These are phyloP conservation scores for Taxidea taxus DNA, from an alignment of 2,113 vertebrate species.

Conservation along the genomic window DNA sequence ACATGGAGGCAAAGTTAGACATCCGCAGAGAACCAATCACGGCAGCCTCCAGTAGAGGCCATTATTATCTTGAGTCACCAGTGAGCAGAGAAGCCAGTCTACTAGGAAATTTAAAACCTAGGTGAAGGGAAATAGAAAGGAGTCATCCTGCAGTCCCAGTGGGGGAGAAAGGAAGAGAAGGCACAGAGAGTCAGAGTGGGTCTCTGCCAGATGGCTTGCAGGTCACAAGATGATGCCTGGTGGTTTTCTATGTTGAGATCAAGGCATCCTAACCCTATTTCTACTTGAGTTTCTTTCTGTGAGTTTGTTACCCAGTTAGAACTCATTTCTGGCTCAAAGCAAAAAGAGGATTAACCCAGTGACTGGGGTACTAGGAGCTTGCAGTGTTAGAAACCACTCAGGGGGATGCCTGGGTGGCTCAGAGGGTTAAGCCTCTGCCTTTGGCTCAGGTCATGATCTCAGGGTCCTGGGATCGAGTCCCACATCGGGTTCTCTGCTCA, in stretches of 20 bases:
- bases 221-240: not conserved
- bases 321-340: not conserved
- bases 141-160: not conserved
- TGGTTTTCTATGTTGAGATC: not conserved
- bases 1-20: not conserved
- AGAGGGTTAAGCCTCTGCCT: no score
- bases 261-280: not conserved
- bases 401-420: no score
- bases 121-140: not conserved
- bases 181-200: not conserved
- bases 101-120: not conserved
- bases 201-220: not conserved
- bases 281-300: not conserved
- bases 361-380: not conserved
- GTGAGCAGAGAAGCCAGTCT: not conserved
- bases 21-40: not conserved
- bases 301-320: not conserved
- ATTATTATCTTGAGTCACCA: not conserved
- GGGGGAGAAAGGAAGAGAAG: not conserved
- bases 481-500: no score
- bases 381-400: not conserved
- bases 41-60: not conserved
- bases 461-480: no score
- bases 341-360: not conserved
- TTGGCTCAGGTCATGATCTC: no score